Base-by-base conservation (phyloP, 2,113 vertebrate genomes). In the Gallinago media region DNA sequence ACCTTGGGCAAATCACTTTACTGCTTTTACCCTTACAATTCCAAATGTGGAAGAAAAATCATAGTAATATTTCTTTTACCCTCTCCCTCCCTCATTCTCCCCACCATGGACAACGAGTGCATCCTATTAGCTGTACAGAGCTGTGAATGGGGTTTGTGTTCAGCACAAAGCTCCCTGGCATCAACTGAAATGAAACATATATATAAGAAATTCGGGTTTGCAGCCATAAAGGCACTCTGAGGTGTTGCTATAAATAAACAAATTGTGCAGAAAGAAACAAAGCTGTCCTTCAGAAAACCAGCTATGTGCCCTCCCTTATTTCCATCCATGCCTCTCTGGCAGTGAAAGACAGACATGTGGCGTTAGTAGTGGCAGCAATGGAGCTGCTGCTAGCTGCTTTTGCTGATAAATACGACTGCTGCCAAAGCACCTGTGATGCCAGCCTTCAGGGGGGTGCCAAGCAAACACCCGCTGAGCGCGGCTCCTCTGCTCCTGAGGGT, bases 1-100 rank as follows among this genome's bases (percentile, higher is more conserved):
- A 96, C 95, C 88, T 93, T 96, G 61, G 85, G 83, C 92, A 93
- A 92, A 96, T 95, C 65, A 75, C 61, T 95, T 92, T 91, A 81
- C 34, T 88, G 88, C 61, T 92, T 94, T 96, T 85, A 90, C 73
- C 68, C 82, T 96, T 86, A 44, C 38, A 47, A 52, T 94, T 88
- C 74, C 82, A 78, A 80, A 94, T 0, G 76, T 25, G 61, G 27
- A 71, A 90, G 20, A 80, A n/a, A 23, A 82, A 74, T 67, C 50
- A 47, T 67, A 65, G 50, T 32, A 85, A 14, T 13, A 8, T 67
- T 91, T 67, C 31, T 50, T 54, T 42, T 80, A 14, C 23, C 11
- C 11, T 38, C 31, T 85, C 15, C 29, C 40, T 77, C 9, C 22
- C 14, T 66, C 8, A 7, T 6, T 25, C 27, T 52, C 18, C 11